A percentile compares a stretch with the other conserved stretches of the same genome.
phyloP scores from a whole-genome alignment of 2,113 vertebrate species.

The Cygnus atratus region DNA sequence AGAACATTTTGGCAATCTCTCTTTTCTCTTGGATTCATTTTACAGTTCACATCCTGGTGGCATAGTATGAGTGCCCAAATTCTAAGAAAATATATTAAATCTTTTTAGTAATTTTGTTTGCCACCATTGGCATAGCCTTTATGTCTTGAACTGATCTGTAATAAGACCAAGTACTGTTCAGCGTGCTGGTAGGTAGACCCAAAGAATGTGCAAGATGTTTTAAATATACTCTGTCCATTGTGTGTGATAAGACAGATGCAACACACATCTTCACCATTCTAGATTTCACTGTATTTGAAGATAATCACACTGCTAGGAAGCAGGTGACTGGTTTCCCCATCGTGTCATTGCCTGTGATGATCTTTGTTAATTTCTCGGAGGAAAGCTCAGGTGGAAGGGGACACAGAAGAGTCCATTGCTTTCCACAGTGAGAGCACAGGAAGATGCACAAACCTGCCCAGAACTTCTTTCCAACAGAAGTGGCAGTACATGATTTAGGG shows the following conservation, averaged over 20 bases:
- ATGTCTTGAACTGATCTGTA: neutral
- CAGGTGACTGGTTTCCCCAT: neutral
- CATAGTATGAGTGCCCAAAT: neutral
- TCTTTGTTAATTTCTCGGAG: neutral
- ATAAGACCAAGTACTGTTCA: neutral
- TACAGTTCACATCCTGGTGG: neutral
- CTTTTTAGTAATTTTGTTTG: neutral
- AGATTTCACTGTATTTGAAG: neutral
- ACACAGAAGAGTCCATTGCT: neutral
- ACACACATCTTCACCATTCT: neutral
- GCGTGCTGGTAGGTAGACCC: neutral
- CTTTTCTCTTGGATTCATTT: neutral
- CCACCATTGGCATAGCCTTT: neutral
- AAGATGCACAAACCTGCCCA: neutral
- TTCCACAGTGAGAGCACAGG: rapidly evolving
- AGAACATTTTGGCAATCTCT: neutral
- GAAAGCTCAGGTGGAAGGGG: neutral
- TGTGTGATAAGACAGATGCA: neutral
- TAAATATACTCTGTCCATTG: neutral
- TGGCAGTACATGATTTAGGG: neutral
- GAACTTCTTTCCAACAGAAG: neutral
- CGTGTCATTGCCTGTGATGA: neutral
- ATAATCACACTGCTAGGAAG: neutral
- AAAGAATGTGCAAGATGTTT: neutral
- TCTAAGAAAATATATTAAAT: neutral